These are phyloP conservation scores for Muraenolepis orangiensis DNA, from an alignment of 2,797 vertebrate genomes.

Conservation along the genomic window DNA sequence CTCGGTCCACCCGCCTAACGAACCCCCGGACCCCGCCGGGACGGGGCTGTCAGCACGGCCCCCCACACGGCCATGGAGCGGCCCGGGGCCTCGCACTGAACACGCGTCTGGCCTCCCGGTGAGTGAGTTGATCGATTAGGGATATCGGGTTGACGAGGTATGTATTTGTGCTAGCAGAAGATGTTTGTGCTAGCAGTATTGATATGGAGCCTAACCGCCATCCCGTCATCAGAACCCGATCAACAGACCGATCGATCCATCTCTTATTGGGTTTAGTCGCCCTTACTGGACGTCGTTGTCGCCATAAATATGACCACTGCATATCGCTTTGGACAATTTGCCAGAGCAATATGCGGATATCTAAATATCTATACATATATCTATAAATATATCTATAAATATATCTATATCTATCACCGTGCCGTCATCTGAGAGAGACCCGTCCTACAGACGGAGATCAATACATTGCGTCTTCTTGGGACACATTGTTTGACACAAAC, in stretches of 20 bases:
- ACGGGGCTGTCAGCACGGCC: no score
- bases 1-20: not conserved
- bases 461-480: no score
- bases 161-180: slow-evolving; percentile 60
- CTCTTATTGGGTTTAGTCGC: not conserved
- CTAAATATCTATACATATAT: not conserved
- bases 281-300: not conserved
- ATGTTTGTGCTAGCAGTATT: slow-evolving; percentile 40
- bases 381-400: no score
- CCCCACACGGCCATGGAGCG: no score
- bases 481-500: not conserved
- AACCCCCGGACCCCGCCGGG: no score
- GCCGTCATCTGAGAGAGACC: not conserved
- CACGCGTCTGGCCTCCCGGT: no score
- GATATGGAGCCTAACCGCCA: not conserved
- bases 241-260: not conserved
- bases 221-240: not conserved
- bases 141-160: no score
- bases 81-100: no score
- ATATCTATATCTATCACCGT: not conserved
- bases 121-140: no score
- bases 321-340: not conserved
- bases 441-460: not conserved
- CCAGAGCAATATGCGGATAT: not conserved
- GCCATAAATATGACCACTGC: not conserved